A percentile compares a stretch with the other conserved stretches of the same genome.
phyloP scores from a whole-genome alignment of 2,888 invertebrate species.

The Cephus sareptanus region DNA sequence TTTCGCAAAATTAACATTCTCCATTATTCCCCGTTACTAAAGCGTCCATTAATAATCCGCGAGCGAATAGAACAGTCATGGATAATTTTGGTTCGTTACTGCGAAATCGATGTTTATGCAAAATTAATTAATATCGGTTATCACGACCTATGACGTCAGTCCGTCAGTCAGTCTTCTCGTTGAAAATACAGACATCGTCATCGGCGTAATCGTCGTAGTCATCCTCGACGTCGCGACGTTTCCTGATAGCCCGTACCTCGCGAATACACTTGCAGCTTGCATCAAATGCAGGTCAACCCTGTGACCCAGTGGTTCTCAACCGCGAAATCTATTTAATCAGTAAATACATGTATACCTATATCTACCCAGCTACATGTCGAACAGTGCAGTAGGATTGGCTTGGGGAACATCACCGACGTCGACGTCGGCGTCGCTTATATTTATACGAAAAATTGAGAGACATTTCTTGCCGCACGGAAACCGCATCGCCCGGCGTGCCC shows the following conservation, averaged over 20 bases:
- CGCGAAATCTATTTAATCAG: not conserved
- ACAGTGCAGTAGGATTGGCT: not conserved
- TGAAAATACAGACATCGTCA: not conserved
- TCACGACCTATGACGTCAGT: not conserved
- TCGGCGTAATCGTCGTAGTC: not conserved
- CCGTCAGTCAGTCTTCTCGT: not conserved
- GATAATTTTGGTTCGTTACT: not conserved
- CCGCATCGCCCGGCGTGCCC: not conserved
- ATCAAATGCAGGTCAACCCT: not conserved
- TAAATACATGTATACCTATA: not conserved
- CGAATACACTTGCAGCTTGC: not conserved
- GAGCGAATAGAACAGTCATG: not conserved
- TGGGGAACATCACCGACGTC: not conserved
- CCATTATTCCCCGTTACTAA: not conserved
- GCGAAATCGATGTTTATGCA: not conserved
- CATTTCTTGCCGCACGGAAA: not conserved
- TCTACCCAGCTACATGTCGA: not conserved
- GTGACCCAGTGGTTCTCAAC: not conserved
- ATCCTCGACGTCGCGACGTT: not conserved
- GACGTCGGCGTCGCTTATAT: too few relatives aligned
- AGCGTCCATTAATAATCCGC: not conserved
- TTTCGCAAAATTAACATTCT: not conserved
- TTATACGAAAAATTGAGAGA: not conserved
- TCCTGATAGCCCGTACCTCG: not conserved
- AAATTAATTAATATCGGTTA: not conserved